Evolutionary conservation across 2,888 invertebrate genomes (phyloP).

Genomic region (Fabriciana adippe): DNA sequence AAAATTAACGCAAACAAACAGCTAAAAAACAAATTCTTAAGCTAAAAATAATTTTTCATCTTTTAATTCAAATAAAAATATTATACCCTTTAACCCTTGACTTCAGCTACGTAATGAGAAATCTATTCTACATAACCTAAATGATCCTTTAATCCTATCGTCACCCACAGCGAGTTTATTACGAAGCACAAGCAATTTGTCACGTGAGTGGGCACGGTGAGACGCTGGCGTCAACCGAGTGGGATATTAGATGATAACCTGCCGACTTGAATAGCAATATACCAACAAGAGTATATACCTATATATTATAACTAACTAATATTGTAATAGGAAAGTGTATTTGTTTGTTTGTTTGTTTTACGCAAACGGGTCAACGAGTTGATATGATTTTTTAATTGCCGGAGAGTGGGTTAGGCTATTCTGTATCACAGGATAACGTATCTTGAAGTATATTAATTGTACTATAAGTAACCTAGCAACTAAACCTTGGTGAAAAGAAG

Average conservation of each 20-base stretch:
- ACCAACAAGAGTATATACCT: neutral
- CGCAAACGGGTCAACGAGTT: neutral
- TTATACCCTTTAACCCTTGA: slow-evolving; percentile 4
- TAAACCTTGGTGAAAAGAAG: too few relatives aligned
- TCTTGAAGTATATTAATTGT: too few relatives aligned
- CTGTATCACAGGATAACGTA: too few relatives aligned
- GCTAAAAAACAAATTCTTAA: too few relatives aligned
- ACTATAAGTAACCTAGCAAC: too few relatives aligned
- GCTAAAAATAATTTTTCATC: too few relatives aligned
- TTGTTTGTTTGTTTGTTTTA: slow-evolving; percentile 3
- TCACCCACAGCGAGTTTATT: slow-evolving; percentile 25
- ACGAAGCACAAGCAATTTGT: slow-evolving; percentile 45
- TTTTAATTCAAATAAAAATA: neutral
- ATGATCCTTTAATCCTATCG: slow-evolving; percentile 27
- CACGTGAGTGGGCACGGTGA: slow-evolving; percentile 43
- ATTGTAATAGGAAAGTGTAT: neutral
- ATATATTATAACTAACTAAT: neutral
- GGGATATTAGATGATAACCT: slow-evolving; percentile 33
- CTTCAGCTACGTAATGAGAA: slow-evolving; percentile 8
- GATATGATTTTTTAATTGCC: too few relatives aligned
- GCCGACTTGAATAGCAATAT: slow-evolving; percentile 31
- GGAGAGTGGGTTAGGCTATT: too few relatives aligned
- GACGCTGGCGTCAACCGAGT: slow-evolving; percentile 28
- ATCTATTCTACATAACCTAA: slow-evolving; percentile 20
- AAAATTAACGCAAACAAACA: too few relatives aligned